Evolutionary conservation across 2,888 invertebrate species (phyloP), one percentile per base, ranked within the genome.

Genomic region (Lampropteryx suffumata): DNA sequence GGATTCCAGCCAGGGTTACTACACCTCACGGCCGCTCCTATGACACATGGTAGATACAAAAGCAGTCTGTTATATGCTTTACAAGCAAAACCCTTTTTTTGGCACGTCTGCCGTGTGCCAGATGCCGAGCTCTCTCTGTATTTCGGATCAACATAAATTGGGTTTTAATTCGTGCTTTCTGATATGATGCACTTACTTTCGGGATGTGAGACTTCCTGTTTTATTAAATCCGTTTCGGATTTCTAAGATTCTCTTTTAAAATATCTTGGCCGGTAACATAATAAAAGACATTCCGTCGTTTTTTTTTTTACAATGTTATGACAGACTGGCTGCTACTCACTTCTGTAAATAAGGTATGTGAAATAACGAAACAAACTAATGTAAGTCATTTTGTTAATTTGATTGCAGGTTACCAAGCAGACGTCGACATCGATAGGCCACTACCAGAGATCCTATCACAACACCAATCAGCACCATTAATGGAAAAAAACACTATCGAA

Each of bases 351-450:
- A n/a, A n/a, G n/a, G n/a, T n/a, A n/a, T n/a, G n/a, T n/a, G n/a
- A n/a, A n/a, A n/a, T n/a, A n/a, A n/a, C n/a, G n/a, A n/a, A n/a
- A n/a, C n/a, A n/a, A n/a, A n/a, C n/a, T n/a, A n/a, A n/a, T n/a
- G n/a, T n/a, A n/a, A n/a, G n/a, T n/a, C n/a, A 17, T 17, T 4
- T 17, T 32, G 7, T 13, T 17, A 1, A 24, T 24, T 24, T 35
- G 10, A 10, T 28, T 71, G 7, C 71, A 88, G 89, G 82, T 62
- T 85, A 83, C 53, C 86, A 88, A 74, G 74, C 83, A 10, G 89
- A 87, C 55, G 63, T 92, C 63, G 92, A 75, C 33, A 65, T 74
- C 1, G 62, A 73, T 11, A 65, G 69, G 50, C 60, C 69, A 9
- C 68, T 80, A 49, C 85, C 84, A 55, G 86, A 87, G 64, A 78